Evolutionary conservation across 2,888 invertebrate species (phyloP).

Genomic region (Geotrupes spiniger): DNA sequence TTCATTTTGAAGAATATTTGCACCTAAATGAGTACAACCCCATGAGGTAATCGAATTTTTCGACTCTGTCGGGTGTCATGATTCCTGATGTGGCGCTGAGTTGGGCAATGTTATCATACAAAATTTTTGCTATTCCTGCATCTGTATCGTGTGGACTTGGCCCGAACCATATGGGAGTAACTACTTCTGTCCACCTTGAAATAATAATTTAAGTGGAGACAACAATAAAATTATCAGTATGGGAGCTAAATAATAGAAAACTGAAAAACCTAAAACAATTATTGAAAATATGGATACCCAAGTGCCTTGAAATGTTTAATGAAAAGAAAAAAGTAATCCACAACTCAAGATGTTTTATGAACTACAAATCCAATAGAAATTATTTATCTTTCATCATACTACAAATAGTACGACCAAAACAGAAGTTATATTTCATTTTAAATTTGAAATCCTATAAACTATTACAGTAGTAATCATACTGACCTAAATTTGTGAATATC

Average conservation of each 20-base stretch:
- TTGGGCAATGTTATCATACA: slow-evolving; percentile 13
- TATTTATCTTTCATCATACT: no score
- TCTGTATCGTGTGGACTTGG: slow-evolving; percentile 13
- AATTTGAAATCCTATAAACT: no score
- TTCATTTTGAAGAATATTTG: neutral
- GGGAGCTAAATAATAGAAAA: no score
- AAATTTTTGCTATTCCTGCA: slow-evolving; percentile 13
- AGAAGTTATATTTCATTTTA: no score
- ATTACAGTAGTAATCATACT: slow-evolving; percentile 10
- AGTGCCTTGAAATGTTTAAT: no score
- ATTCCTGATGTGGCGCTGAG: slow-evolving; percentile 13
- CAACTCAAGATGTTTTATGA: no score
- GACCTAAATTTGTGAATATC: slow-evolving; percentile 22
- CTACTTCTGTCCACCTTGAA: slow-evolving; percentile 12
- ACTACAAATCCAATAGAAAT: no score
- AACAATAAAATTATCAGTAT: no score
- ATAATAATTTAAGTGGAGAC: neutral
- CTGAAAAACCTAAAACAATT: no score
- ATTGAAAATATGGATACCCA: no score
- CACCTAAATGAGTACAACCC: slow-evolving; percentile 17
- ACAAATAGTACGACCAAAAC: no score
- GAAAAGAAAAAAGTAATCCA: no score
- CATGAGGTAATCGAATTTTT: slow-evolving; percentile 18
- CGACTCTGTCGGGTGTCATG: slow-evolving; percentile 12
- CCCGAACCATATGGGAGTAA: slow-evolving; percentile 19